Base-by-base conservation (phyloP, 1,140 invertebrate genomes). In the Brachionus angularis region DNA sequence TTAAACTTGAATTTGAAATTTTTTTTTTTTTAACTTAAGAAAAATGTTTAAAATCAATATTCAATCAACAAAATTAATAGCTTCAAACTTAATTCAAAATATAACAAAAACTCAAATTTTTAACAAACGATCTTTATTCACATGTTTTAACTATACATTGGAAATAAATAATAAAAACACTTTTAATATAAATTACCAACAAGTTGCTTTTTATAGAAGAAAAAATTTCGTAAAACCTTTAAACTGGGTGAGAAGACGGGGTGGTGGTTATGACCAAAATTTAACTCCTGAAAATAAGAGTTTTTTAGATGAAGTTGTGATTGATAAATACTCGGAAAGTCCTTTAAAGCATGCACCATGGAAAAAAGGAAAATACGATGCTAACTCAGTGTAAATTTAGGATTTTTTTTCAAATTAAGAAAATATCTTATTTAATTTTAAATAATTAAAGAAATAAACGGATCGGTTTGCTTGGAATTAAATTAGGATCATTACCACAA, bases 401-500 rank as follows among this genome's bases (percentile, higher is more conserved):
- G 29, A 36, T 16, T 25, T 3, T 12, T 23, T 49, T 21, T 21
- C n/a, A 55, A 53, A 33, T 10, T 29, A 16, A 29, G n/a, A 14
- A 61, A 10, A 47, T n/a, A 64, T 14, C 21, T 14, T 34, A 72
- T 47, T 14, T 58, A 33, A 34, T 1, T 8, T 34, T 62, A 16
- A 21, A 33, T 39, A 58, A 16, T 34, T n/a, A 23, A 18, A 49
- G 16, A 12, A 42, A 61, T 39, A 64, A 84, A 72, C 84, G 95
- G 76, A 86, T 86, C 72, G 96, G 96, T 46, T 77, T 97, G 1
- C 88, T 98, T 78, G 93, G 89, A 0, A 85, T 88, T 62, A 98
- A 98, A 84, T 89, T 98, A 78, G 96, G 96, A 33, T 83, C 89
- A 61, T 88, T 94, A 79, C 92, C 92, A 12, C 83, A 97, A 78